A percentile compares a stretch with the other conserved stretches of the same genome.
Evolutionary conservation across 64 coral and sea anemone species (phyloP).

Genomic region (Actinia tenebrosa): DNA sequence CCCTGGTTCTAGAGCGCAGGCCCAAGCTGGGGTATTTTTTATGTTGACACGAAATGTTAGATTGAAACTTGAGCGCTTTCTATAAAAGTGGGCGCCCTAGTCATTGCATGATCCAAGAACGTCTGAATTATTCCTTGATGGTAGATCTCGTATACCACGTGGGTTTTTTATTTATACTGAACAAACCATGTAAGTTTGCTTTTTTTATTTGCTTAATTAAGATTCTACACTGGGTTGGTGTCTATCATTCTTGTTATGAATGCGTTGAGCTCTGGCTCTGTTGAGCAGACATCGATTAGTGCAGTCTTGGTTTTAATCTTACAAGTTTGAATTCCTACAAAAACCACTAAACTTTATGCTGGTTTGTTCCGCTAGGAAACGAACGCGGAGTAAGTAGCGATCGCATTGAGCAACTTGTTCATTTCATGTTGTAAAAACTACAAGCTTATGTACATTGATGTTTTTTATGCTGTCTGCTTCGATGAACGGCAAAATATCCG

Average conservation of each 20-base stretch:
- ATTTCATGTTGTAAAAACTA: neutral
- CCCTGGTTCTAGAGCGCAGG: constrained; percentile 11
- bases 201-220: constrained; percentile 34
- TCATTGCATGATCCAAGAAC: neutral
- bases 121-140: constrained; percentile 16
- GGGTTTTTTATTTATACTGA: constrained; percentile 20
- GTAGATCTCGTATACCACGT: constrained; percentile 20
- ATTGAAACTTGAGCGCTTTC: constrained; percentile 16
- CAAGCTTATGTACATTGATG: constrained; percentile 1
- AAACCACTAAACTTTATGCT: constrained; percentile 5
- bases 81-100: constrained; percentile 11
- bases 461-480: constrained; percentile 7
- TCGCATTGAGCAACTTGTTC: neutral
- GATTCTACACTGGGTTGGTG: constrained; percentile 12
- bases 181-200: constrained; percentile 33
- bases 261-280: neutral
- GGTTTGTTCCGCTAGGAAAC: constrained; percentile 18
- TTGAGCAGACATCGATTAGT: neutral
- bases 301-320: neutral
- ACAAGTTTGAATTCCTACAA: neutral
- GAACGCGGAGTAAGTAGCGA: neutral
- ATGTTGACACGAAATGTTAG: constrained; percentile 24
- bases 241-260: neutral
- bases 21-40: constrained; percentile 10
- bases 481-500: constrained; percentile 19